phyloP scores from a whole-genome alignment of 1,140 invertebrate genomes.

The Paramacrobiotus metropolitanus region DNA sequence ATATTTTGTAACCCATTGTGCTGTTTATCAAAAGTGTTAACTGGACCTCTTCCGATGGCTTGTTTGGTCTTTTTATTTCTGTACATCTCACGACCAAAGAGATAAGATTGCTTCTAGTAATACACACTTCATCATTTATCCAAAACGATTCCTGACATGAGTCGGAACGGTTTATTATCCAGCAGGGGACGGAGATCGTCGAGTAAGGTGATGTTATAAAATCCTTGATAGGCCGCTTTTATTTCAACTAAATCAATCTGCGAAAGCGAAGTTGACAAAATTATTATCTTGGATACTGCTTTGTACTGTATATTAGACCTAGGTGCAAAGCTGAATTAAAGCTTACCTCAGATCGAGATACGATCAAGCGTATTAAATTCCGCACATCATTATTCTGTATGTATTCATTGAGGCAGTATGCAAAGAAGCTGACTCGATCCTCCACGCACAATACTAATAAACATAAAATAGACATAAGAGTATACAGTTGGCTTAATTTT shows the following conservation, averaged over 20 bases:
- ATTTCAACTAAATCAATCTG: conserved; percentile 2
- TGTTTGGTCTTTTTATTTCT: no score
- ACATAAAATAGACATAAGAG: no score
- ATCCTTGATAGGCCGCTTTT: not conserved
- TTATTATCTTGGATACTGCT: no score
- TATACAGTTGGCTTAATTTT: no score
- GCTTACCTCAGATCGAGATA: not conserved
- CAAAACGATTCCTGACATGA: not conserved
- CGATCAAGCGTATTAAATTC: not conserved
- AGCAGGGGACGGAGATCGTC: not conserved
- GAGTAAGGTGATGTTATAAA: not conserved
- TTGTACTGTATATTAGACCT: no score
- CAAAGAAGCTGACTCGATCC: conserved; percentile 3
- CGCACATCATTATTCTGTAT: not conserved
- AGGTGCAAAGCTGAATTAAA: no score
- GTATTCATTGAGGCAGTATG: conserved; percentile 2
- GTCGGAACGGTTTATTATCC: not conserved
- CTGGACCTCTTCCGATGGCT: no score
- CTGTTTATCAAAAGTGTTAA: no score
- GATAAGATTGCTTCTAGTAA: no score
- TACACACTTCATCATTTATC: conserved; percentile 1
- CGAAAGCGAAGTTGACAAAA: no score
- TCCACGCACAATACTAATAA: not conserved
- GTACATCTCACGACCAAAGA: no score
- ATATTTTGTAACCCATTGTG: no score